Evolutionary conservation across 1,140 invertebrate species (phyloP).

Genomic region (Gerris buenoi): DNA sequence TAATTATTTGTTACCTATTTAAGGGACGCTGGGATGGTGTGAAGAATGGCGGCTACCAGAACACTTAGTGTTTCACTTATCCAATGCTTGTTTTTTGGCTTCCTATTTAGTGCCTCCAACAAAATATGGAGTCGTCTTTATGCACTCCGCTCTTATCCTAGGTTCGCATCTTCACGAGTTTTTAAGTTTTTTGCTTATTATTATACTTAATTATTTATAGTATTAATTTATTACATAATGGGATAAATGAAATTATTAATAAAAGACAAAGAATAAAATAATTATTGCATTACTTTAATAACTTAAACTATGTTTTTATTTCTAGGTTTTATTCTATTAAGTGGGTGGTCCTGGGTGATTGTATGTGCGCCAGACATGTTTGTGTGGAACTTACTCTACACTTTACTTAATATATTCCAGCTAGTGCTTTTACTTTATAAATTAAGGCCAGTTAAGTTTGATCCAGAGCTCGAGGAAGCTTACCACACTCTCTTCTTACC

Average conservation of each 20-base stretch:
- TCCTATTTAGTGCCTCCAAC: constrained; percentile 60
- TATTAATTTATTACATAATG: not conserved
- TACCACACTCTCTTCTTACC: constrained; percentile 68
- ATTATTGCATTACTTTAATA: not conserved
- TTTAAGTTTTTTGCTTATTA: not conserved
- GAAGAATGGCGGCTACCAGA: constrained; percentile 47
- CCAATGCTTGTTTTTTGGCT: constrained; percentile 57
- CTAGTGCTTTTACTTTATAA: constrained; percentile 67
- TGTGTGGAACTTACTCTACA: constrained; percentile 75
- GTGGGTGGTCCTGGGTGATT: constrained; percentile 77
- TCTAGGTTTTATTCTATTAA: constrained; percentile 63
- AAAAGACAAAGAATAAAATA: not conserved
- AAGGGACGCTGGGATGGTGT: constrained; percentile 34
- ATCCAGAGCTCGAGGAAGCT: constrained; percentile 68
- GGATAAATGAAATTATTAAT: not conserved
- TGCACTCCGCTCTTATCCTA: constrained; percentile 41
- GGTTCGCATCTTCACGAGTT: constrained; percentile 9
- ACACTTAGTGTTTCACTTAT: constrained; percentile 54
- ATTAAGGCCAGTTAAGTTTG: constrained; percentile 69
- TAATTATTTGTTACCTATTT: too few species aligned
- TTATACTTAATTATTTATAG: not conserved
- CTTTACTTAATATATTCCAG: constrained; percentile 69
- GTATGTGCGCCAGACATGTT: constrained; percentile 78
- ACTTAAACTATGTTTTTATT: constrained; percentile 9
- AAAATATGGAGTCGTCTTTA: constrained; percentile 59